Evolutionary conservation across 1,140 invertebrate species (phyloP), one percentile per base, ranked within the genome.

Genomic region (Venturia canescens): DNA sequence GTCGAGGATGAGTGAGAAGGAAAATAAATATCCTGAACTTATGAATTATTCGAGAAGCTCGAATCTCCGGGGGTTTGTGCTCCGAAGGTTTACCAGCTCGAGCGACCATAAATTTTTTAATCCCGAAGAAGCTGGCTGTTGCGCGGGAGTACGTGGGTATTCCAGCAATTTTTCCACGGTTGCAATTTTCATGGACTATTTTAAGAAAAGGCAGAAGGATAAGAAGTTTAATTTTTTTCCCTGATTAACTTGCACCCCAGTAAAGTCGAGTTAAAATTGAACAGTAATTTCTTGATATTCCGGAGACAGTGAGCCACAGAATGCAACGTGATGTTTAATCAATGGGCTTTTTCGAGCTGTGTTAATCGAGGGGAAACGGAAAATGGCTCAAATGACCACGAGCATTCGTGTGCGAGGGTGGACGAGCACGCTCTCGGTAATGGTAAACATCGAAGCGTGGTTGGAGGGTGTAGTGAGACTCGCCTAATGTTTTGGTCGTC

Each of bases 361-460:
- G 13, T 11, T 44, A 44, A 44, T 44, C 38, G 38, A 44, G 7
- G 11, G 11, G 11, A 44, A 44, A 34, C 34, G 34, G 9, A 34
- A 34, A 34, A 34, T 34, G 34, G 34, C 9, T 34, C 38, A 44
- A 44, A 44, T 11, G 38, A 44, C 38, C 38, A 1, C 38, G 7
- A 11, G 13, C 38, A 66, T 26, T 23, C 60, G 9, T 6, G 15
- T 26, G 13, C 27, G 9, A n/a, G 26, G 13, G 23, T 3, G 23
- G 4, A 44, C 34, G 21, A 38, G 15, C 70, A 72, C 21, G 70
- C 38, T 66, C 70, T 76, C 23, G 53, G 18, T 34, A 34, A 76
- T 76, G 60, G 74, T 76, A 76, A 76, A 76, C 74, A 76, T 76
- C 26, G 74, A 13, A 76, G 53, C 74, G 74, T 74, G 71, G 38